Conservation (phyloP, 2,113 vertebrate species). For the Myocastor coypus region DNA sequence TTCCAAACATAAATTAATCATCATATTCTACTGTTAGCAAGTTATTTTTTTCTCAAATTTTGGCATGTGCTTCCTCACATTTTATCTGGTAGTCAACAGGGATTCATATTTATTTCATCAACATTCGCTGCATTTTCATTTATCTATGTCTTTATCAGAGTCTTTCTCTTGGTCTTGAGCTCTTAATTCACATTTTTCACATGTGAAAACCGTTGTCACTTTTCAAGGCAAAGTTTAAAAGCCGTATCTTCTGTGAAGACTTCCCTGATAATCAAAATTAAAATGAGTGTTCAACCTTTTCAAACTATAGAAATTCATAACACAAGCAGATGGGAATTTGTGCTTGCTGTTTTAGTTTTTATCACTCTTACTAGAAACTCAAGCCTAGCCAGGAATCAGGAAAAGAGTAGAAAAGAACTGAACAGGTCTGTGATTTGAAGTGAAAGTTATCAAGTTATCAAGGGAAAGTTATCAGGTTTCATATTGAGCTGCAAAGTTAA, state of each 20-base stretch:
- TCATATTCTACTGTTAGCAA: not conserved
- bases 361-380: not conserved
- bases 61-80: not conserved
- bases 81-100: not conserved
- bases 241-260: not conserved
- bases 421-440: not conserved
- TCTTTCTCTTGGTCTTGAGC: conserved; percentile 17
- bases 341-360: not conserved
- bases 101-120: not conserved
- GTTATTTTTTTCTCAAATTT: not conserved
- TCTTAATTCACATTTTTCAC: conserved; percentile 23
- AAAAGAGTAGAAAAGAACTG: not conserved
- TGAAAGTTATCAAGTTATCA: not conserved
- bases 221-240: conserved; percentile 40
- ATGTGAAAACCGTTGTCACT: conserved; percentile 44
- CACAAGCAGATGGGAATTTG: not conserved
- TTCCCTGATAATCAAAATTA: conserved; percentile 29
- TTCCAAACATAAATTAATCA: not conserved
- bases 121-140: not conserved
- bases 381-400: not conserved
- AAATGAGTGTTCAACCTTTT: conserved; percentile 19
- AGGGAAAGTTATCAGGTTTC: not conserved
- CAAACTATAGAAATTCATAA: not conserved
- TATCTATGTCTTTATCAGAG: not conserved
- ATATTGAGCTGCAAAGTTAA: not conserved